Evolutionary conservation across 2,113 vertebrate genomes (phyloP), one percentile per base, ranked within the genome.

Genomic region (Aythya baeri): DNA sequence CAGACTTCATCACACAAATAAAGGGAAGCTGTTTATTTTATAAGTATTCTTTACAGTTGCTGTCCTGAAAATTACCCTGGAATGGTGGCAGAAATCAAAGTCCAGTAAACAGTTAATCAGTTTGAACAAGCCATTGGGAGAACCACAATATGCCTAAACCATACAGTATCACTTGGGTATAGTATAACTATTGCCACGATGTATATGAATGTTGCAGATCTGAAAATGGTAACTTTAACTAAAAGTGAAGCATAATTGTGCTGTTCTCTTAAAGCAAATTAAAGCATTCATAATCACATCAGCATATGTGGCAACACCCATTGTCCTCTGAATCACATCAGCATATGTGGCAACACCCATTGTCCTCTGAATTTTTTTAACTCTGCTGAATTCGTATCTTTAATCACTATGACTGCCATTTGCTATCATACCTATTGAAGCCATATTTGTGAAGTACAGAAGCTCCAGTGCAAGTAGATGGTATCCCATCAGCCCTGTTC

Each of bases 201-300:
- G 6, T 12, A 5, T 54, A 46, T 26, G 4, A 7, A 0, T 26
- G 9, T 32, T 23, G 3, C 13, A 67, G 21, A 67, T 6, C 12
- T 57, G 36, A 83, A 87, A 82, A 71, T 6, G 6, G 75, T 13
- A 85, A 41, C 4, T 72, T 71, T 8, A 57, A 20, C 12, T 63
- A 20, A 46, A 70, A 27, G 2, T 44, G 65, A 58, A 58, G 11
- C 32, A 38, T 17, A 74, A 27, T 18, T 83, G 7, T n/a, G 9
- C 10, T 62, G 31, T 4, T 34, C 5, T 54, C 14, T 68, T 82
- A 36, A 20, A 72, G 11, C 66, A 31, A 70, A n/a, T 43, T 66
- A 41, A 82, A 75, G 2, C 3, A 43, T 63, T 67, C 0, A 0
- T 58, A 44, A 62, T 21, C 11, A 58, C 7, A n/a, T 36, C 21